Evolutionary conservation across 2,888 invertebrate genomes (phyloP).

Genomic region (Orchesellides sinensis): DNA sequence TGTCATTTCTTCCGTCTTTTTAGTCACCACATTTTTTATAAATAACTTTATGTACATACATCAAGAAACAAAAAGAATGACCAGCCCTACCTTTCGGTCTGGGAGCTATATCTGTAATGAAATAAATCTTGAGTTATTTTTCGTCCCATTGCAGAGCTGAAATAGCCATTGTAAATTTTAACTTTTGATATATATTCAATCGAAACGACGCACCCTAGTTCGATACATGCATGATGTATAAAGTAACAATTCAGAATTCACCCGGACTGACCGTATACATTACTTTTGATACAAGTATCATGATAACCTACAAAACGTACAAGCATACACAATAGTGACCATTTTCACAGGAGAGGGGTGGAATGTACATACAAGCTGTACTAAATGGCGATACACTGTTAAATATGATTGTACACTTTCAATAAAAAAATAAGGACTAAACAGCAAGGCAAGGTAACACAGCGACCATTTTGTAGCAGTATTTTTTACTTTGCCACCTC

Average conservation of each 20-base stretch:
- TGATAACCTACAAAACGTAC: too few species aligned
- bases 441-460: too few species aligned
- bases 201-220: slow-evolving; percentile 9
- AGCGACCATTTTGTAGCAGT: too few species aligned
- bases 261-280: too few species aligned
- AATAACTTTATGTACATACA: background rate
- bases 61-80: background rate
- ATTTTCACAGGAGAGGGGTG: too few species aligned
- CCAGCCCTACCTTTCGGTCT: background rate
- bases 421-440: too few species aligned
- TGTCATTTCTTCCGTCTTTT: background rate
- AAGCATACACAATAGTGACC: too few species aligned
- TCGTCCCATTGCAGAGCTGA: slow-evolving; percentile 69
- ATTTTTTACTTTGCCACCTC: too few species aligned
- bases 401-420: too few species aligned
- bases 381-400: too few species aligned
- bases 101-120: slow-evolving; percentile 35
- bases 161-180: slow-evolving; percentile 74
- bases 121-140: slow-evolving; percentile 70
- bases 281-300: too few species aligned
- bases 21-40: background rate
- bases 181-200: background rate
- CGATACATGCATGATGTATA: background rate
- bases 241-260: background rate
- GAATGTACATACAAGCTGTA: too few species aligned